phyloP scores from a whole-genome alignment of 2,888 invertebrate genomes.

The Caenorhabditis sp. region DNA sequence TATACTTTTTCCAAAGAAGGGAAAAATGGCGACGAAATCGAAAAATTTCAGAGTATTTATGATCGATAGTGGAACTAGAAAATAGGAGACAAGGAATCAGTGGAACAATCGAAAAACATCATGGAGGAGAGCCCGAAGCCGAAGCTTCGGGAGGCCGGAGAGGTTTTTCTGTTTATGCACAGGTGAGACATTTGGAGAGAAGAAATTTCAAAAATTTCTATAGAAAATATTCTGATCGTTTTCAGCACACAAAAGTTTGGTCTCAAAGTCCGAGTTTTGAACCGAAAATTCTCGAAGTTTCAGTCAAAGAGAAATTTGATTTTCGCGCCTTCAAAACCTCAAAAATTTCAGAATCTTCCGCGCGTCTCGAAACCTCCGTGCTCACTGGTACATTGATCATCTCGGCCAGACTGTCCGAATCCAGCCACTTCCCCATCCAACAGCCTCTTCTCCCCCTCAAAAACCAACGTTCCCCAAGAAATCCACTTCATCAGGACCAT shows the following conservation, averaged over 20 bases:
- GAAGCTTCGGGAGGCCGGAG: slow-evolving; percentile 70
- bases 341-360: slow-evolving; percentile 86
- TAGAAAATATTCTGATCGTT: not conserved
- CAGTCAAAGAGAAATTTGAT: not conserved
- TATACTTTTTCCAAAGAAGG: slow-evolving; percentile 3
- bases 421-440: slow-evolving; percentile 38
- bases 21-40: not conserved
- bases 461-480: not conserved
- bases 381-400: slow-evolving; percentile 89
- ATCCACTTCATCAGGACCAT: too few relatives aligned
- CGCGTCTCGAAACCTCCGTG: slow-evolving; percentile 88
- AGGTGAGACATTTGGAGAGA: slow-evolving; percentile 80
- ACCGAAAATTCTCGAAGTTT: not conserved
- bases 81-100: too few relatives aligned
- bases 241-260: too few relatives aligned
- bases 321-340: not conserved
- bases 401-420: slow-evolving; percentile 67
- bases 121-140: slow-evolving; percentile 65
- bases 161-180: slow-evolving; percentile 79
- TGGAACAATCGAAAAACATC: not conserved
- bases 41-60: too few relatives aligned
- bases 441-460: not conserved
- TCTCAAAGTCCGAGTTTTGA: too few relatives aligned
- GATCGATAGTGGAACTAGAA: not conserved
- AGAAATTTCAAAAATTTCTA: not conserved